Percentiles rank a stretch among this genome's conserved stretches.
These are phyloP conservation scores for Chaetorhynchus papuensis DNA, from an alignment of 2,113 vertebrate genomes.

Conservation along the genomic window DNA sequence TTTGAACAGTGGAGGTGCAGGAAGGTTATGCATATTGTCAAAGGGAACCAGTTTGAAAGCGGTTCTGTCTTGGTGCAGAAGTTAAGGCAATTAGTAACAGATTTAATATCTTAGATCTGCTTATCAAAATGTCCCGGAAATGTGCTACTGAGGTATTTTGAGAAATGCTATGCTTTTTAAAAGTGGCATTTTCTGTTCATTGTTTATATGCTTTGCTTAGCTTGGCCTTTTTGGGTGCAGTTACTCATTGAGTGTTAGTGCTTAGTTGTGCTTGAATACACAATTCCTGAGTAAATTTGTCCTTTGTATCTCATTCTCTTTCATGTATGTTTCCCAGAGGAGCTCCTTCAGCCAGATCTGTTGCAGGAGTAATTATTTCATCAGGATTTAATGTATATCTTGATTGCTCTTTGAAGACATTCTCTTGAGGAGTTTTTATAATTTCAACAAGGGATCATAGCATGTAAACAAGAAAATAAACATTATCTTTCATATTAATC, in stretches of 20 bases:
- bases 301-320: conserved; percentile 48
- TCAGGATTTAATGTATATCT: conserved; percentile 80
- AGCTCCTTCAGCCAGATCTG: conserved; percentile 36
- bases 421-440: conserved; percentile 69
- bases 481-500: conserved; percentile 56
- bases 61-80: neutral
- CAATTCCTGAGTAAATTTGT: conserved; percentile 46
- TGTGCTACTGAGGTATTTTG: neutral
- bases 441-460: conserved; percentile 41
- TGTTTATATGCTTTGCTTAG: neutral
- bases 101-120: neutral
- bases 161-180: neutral
- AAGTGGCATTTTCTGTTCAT: neutral
- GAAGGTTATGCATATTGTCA: neutral
- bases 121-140: neutral
- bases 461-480: conserved; percentile 51
- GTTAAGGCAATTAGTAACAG: neutral
- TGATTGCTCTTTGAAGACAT: conserved; percentile 82
- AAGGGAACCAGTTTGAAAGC: neutral
- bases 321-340: conserved; percentile 44
- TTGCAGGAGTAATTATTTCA: conserved; percentile 88
- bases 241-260: neutral
- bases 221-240: neutral
- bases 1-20: neutral
- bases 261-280: conserved; percentile 38